Evolutionary conservation across 2,113 vertebrate genomes (phyloP).

Genomic region (Podocnemis expansa): DNA sequence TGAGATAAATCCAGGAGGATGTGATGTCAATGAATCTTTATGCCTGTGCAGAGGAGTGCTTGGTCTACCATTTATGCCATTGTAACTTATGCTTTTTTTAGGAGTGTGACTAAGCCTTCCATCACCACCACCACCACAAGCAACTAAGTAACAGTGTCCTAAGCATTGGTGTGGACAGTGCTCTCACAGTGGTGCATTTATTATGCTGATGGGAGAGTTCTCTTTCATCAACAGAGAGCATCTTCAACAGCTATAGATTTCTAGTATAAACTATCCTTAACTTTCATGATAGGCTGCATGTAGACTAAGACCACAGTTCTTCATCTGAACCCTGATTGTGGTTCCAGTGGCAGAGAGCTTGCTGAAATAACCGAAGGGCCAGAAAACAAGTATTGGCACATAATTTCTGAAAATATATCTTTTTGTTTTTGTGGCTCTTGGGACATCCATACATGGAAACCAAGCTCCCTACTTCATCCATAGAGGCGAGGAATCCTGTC

Average conservation of each 20-base stretch:
- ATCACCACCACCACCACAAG: too few relatives aligned
- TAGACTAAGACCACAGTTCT: neutral
- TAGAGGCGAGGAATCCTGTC: neutral
- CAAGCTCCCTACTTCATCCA: neutral
- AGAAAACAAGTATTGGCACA: neutral
- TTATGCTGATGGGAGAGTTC: too few relatives aligned
- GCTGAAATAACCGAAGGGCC: too few relatives aligned
- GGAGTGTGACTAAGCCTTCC: too few relatives aligned
- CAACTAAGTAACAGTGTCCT: too few relatives aligned
- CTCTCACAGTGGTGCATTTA: too few relatives aligned
- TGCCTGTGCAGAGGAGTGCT: neutral
- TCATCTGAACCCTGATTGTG: neutral
- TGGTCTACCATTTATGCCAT: too few relatives aligned
- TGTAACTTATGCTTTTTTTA: too few relatives aligned
- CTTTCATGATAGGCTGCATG: rapidly evolving
- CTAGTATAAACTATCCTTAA: neutral
- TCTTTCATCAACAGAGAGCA: too few relatives aligned
- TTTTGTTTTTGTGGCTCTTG: neutral
- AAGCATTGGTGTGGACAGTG: too few relatives aligned
- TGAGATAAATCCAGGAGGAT: neutral
- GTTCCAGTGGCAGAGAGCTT: neutral
- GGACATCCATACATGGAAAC: neutral
- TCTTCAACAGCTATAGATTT: too few relatives aligned
- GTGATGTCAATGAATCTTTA: neutral
- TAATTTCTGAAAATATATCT: neutral